Evolutionary conservation across 2,888 invertebrate genomes (phyloP), one percentile per base, ranked within the genome.

Genomic region (Tetramorium bicarinatum): DNA sequence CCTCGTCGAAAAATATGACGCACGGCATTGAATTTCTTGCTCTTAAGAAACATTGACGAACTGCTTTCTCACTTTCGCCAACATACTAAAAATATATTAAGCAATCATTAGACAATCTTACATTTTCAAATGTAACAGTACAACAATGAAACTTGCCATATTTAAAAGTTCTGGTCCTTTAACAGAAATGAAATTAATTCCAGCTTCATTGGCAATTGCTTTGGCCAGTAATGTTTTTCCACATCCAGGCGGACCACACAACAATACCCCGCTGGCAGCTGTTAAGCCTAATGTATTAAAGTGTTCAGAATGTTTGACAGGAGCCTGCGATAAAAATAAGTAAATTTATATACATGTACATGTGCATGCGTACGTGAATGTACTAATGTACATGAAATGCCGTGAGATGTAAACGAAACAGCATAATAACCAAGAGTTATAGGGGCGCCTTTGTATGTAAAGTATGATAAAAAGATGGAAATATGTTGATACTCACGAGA

Each of bases 1-100:
- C 96, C 95, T 99, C 99, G 94, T 99, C 99, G 93, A 99, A 99
- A 95, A 99, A 99, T 94, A 99, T 99, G 3, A 99, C 99, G 94
- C 99, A 99, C 0, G 99, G 99, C 0, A 98, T 97, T 0, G 99
- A 99, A 95, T 99, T 99, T 64, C 98, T 96, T 0, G 99, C 99
- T 87, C 99, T 96, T 93, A 98, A 97, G 94, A 99, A 99, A 92
- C 99, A 98, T 38, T 98, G 97, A n/a, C 99, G 96, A 0, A 99
- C 99, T 0, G 99, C 99, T 90, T 98, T 96, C 95, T 99, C 99
- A 95, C 99, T 99, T 95, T 99, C 99, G 84, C 99, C 99, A 25
- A 99, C 99, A 95, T 99, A 99, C 98, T 97, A 91, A 0, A 67
- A 77, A 54, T 67, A n/a, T 3, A 47, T 21, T 9, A n/a, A 8